phyloP scores from a whole-genome alignment of 2,113 vertebrate genomes.

The Chitala chitala region DNA sequence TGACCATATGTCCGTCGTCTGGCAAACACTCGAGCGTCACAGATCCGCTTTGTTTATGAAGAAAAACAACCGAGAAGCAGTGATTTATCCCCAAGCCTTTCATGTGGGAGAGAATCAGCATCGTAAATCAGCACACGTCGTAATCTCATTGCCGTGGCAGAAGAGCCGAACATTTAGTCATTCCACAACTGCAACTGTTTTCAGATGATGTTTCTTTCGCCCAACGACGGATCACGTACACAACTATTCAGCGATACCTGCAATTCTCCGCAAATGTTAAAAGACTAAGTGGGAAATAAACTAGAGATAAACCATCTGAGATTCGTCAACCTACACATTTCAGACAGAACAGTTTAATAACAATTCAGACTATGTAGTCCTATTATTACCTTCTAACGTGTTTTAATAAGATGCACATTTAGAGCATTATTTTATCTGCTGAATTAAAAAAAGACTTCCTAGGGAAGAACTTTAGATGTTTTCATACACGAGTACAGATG shows the following conservation, averaged over 20 bases:
- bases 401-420: background rate
- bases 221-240: background rate
- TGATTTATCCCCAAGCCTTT: no score
- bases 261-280: no score
- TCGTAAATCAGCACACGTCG: background rate
- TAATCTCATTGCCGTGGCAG: background rate
- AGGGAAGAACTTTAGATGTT: background rate
- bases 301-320: no score
- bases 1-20: background rate
- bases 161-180: background rate
- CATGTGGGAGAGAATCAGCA: no score
- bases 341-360: no score
- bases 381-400: no score
- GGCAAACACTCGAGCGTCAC: background rate
- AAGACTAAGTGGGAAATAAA: no score
- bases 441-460: background rate
- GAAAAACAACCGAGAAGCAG: no score
- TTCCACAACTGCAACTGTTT: background rate
- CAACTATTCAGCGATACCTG: no score
- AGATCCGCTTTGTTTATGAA: no score
- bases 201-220: background rate
- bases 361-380: background rate
- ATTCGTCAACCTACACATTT: no score
- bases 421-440: background rate
- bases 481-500: background rate